Conservation (phyloP, 2,888 invertebrate genomes). For the Nephrotoma flavescens region DNA sequence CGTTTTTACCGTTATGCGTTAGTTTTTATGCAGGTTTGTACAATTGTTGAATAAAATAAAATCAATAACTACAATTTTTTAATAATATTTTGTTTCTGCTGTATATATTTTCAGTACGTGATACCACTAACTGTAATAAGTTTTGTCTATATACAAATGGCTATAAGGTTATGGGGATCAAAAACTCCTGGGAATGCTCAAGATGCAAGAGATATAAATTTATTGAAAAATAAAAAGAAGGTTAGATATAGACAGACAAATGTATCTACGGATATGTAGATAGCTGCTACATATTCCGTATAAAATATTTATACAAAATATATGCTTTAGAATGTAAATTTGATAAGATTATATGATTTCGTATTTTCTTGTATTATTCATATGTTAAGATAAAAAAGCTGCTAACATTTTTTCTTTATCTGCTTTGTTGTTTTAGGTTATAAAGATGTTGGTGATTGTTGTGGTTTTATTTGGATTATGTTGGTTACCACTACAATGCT, state of each 20-base stretch:
- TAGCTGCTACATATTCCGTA: constrained; percentile 24
- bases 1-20: constrained; percentile 36
- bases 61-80: neutral
- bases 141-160: constrained; percentile 68
- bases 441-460: constrained; percentile 77
- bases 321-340: neutral
- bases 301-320: neutral
- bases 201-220: constrained; percentile 59
- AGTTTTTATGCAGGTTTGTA: constrained; percentile 32
- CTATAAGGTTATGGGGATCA: constrained; percentile 63
- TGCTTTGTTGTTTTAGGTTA: constrained; percentile 46
- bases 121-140: constrained; percentile 69
- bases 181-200: constrained; percentile 66
- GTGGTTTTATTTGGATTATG: constrained; percentile 68
- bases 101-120: constrained; percentile 42
- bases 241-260: constrained; percentile 31
- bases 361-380: neutral
- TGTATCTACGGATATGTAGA: neutral
- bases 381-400: neutral
- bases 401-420: neutral
- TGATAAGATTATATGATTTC: neutral
- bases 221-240: constrained; percentile 71
- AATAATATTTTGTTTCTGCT: neutral
- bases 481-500: constrained; percentile 68
- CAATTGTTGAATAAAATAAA: neutral